Evolutionary conservation across 2,797 vertebrate species (phyloP).

Genomic region (Hephaestus fuliginosus): DNA sequence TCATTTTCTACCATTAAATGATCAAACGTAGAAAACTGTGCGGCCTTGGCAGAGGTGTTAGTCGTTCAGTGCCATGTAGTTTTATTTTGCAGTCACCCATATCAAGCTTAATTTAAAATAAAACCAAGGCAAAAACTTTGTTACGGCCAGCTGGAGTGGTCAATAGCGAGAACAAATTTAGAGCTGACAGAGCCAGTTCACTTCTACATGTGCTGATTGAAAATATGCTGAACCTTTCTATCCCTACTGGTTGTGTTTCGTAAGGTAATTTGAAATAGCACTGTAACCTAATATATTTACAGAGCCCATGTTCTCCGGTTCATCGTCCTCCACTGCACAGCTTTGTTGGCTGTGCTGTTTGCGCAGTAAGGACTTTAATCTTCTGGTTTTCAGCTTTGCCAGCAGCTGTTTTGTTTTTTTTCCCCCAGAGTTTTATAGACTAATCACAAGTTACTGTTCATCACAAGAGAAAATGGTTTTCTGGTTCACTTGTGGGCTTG

Average conservation of each 20-base stretch:
- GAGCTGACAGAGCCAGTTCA: conserved; percentile 46
- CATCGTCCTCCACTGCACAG: conserved; percentile 18
- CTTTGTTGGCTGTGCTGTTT: conserved; percentile 33
- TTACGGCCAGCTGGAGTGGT: conserved; percentile 13
- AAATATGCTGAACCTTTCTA: conserved; percentile 40
- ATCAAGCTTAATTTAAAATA: conserved; percentile 29
- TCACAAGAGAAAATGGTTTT: conserved; percentile 27
- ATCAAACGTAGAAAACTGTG: neutral
- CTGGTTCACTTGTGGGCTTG: conserved; percentile 21
- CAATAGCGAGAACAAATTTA: conserved; percentile 22
- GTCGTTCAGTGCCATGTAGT: conserved; percentile 2
- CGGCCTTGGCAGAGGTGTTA: neutral
- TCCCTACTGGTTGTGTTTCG: conserved; percentile 38
- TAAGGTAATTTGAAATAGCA: conserved; percentile 45
- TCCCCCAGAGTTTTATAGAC: conserved; percentile 7
- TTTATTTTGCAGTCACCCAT: conserved; percentile 20
- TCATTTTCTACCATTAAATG: neutral
- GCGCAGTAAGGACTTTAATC: conserved; percentile 38
- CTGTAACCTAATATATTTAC: conserved; percentile 33
- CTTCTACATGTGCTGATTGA: conserved; percentile 16
- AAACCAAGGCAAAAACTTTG: conserved; percentile 27
- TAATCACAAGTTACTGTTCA: conserved; percentile 41
- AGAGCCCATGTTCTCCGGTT: neutral
- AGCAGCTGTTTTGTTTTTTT: conserved; percentile 31
- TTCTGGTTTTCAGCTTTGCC: conserved; percentile 35